Evolutionary conservation across 2,888 invertebrate genomes (phyloP), one percentile per base, ranked within the genome.

Genomic region (Lapara coniferarum): DNA sequence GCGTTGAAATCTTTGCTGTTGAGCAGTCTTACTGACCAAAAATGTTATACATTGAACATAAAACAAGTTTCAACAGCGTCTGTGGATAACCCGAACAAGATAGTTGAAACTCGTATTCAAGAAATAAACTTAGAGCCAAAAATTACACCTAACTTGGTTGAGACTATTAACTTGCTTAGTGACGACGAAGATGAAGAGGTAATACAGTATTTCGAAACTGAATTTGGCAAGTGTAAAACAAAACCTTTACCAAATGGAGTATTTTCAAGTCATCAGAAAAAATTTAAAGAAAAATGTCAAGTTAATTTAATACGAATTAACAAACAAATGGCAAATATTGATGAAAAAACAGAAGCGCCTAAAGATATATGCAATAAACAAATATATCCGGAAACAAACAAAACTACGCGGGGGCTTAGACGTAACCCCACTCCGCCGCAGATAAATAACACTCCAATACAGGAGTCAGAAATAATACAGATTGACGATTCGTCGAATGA

Each of bases 91-190:
- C 74, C 80, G 8, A 74, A 74, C 66, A 76, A 77, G 73, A 73
- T 81, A 70, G 30, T 83, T 14, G 77, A 80, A 25, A 74, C 80
- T 4, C 74, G 77, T 70, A 80, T 84, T 16, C 78, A 83, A 56
- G 77, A 79, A 67, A 77, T 86, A n/a, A 71, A 76, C 49, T 44
- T 81, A 8, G 69, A 72, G 55, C 12, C 71, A 10, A 71, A 69
- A 59, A 19, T 49, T 49, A 4, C 37, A 0, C 49, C 49, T 7
- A 53, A 57, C 10, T 71, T 74, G 44, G 69, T 85, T 56, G 91
- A 92, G 72, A 89, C 88, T 51, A 88, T 93, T 55, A 81, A 89
- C 78, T 84, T 93, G 70, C 78, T 92, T 10, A 93, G 92, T 73
- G 93, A 93, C 58, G 92, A 93, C 8, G 93, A 93, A 72, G 87